These are phyloP conservation scores for Charanyca ferruginea DNA, from an alignment of 2,888 invertebrate species.

Conservation along the genomic window DNA sequence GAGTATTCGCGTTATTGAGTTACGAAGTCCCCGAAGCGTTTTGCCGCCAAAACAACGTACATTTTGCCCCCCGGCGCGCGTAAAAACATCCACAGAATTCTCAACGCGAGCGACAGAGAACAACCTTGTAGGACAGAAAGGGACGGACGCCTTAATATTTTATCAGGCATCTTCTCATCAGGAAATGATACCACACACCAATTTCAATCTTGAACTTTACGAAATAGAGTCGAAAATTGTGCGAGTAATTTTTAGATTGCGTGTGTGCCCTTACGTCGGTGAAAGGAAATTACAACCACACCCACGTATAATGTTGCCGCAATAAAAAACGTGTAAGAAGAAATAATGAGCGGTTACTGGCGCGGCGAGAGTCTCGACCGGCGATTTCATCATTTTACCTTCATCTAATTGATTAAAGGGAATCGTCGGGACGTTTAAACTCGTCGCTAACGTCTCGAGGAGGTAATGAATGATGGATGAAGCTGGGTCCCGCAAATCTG, in stretches of 20 bases:
- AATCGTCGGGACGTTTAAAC: slow-evolving; percentile 74
- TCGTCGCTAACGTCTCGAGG: slow-evolving; percentile 62
- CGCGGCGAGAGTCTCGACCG: slow-evolving; percentile 81
- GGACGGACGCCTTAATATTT: slow-evolving; percentile 89
- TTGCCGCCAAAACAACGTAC: slow-evolving; percentile 91
- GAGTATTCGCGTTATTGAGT: slow-evolving; percentile 89
- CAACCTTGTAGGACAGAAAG: slow-evolving; percentile 80
- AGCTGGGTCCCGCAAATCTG: slow-evolving; percentile 78
- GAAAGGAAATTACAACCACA: slow-evolving; percentile 92
- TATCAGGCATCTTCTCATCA: slow-evolving; percentile 89
- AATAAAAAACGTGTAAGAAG: slow-evolving; percentile 91
- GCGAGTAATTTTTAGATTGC: slow-evolving; percentile 76
- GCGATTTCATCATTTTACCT: slow-evolving; percentile 84
- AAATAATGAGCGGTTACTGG: slow-evolving; percentile 91
- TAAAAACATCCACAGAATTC: slow-evolving; percentile 88
- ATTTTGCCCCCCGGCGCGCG: slow-evolving; percentile 90
- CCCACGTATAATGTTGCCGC: slow-evolving; percentile 91
- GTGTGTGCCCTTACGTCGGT: slow-evolving; percentile 91
- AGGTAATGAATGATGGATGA: slow-evolving; percentile 87
- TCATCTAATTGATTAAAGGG: slow-evolving; percentile 88
- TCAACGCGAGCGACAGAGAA: slow-evolving; percentile 80
- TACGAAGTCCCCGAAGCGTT: slow-evolving; percentile 90
- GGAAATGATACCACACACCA: slow-evolving; percentile 63
- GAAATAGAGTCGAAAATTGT: slow-evolving; percentile 68
- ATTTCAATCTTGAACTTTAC: slow-evolving; percentile 55